Percentiles rank a stretch among this genome's conserved stretches.
phyloP scores from a whole-genome alignment of 1,140 invertebrate genomes.

The Lordiphosa mommai region DNA sequence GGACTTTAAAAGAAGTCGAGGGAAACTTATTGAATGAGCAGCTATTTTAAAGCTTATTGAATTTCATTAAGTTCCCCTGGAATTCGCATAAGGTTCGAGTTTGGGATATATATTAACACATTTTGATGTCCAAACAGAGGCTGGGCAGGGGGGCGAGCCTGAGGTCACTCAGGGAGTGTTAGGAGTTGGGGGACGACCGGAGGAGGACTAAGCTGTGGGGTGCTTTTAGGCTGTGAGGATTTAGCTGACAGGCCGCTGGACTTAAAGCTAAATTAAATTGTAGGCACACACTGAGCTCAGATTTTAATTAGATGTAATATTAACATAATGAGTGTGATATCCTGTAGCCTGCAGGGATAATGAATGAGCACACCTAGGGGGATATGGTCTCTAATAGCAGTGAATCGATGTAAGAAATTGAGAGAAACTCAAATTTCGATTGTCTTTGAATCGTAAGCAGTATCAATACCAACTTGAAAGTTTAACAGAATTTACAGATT shows the following conservation, averaged over 20 bases:
- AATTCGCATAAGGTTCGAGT: background rate
- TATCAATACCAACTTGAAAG: too few relatives aligned
- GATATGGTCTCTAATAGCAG: conserved; percentile 1
- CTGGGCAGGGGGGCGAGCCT: background rate
- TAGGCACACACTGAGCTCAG: conserved; percentile 22
- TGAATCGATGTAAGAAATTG: background rate
- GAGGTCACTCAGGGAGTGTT: background rate
- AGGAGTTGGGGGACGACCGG: background rate
- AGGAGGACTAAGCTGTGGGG: background rate
- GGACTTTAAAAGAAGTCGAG: conserved; percentile 15
- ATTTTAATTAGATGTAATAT: conserved; percentile 71
- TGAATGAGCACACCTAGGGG: background rate
- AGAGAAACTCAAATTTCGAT: background rate
- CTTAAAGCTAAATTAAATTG: conserved; percentile 43
- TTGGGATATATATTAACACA: conserved; percentile 22
- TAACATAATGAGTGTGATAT: conserved; percentile 54
- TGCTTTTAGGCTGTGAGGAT: background rate
- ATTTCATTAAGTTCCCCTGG: conserved; percentile 11
- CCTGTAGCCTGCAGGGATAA: conserved; percentile 9
- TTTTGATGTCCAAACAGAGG: conserved; percentile 6
- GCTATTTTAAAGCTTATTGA: conserved; percentile 37
- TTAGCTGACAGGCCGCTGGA: conserved; percentile 1
- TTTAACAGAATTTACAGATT: too few relatives aligned
- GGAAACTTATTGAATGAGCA: conserved; percentile 48
- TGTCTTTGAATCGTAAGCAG: too few relatives aligned